A percentile compares a stretch with the other conserved stretches of the same genome.
phyloP scores from a whole-genome alignment of 2,888 invertebrate genomes.

The Deladenus siricidicola region DNA sequence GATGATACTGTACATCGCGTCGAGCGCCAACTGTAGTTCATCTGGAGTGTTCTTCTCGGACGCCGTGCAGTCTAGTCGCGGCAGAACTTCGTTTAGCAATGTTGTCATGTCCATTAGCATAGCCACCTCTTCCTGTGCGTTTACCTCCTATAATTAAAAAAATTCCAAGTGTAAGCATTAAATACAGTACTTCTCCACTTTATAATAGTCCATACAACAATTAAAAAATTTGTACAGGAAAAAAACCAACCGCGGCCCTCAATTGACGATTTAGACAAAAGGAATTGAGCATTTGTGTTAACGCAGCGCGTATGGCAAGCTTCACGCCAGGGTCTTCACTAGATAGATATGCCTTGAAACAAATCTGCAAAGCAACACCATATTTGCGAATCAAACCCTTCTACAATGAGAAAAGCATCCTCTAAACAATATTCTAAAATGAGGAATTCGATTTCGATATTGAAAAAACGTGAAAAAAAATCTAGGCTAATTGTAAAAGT shows the following conservation, averaged over 20 bases:
- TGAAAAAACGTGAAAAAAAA: no score
- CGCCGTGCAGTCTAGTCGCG: constrained; percentile 6
- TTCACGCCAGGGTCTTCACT: constrained; percentile 36
- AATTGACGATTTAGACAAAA: constrained; percentile 45
- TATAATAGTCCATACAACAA: no score
- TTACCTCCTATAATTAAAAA: constrained; percentile 3
- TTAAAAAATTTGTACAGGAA: no score
- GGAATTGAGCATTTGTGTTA: constrained; percentile 43
- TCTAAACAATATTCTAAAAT: no score
- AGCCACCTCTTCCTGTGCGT: constrained; percentile 42
- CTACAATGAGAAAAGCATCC: no score
- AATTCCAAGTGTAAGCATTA: no score
- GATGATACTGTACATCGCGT: constrained; percentile 39
- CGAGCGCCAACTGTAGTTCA: constrained; percentile 27
- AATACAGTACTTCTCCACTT: no score
- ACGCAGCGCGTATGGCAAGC: constrained; percentile 45
- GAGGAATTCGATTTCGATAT: no score
- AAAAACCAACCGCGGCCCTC: constrained; percentile 17
- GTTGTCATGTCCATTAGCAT: constrained; percentile 45
- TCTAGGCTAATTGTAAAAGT: no score
- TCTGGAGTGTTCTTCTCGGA: constrained; percentile 13
- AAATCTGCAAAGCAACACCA: constrained; percentile 16
- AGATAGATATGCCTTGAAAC: constrained; percentile 13
- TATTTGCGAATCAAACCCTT: no score
- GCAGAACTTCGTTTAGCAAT: constrained; percentile 33